Evolutionary conservation across 2,797 vertebrate species (phyloP).

Genomic region (Syndactyla subalaris): DNA sequence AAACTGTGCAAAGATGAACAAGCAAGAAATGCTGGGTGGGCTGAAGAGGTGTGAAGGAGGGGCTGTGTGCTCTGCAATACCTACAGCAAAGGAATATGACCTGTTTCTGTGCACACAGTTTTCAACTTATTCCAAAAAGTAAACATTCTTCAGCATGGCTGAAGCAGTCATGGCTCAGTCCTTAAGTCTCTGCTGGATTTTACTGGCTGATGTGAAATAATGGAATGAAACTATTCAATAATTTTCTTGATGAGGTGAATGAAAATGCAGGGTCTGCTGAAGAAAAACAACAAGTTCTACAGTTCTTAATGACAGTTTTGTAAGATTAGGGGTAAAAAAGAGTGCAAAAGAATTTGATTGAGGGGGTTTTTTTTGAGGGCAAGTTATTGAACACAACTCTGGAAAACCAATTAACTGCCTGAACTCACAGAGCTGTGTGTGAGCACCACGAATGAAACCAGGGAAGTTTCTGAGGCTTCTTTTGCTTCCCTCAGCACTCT

Average conservation of each 20-base stretch:
- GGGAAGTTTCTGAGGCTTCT: neutral
- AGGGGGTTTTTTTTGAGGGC: no score
- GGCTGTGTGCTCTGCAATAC: neutral
- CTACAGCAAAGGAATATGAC: neutral
- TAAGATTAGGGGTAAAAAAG: neutral
- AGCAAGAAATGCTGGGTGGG: accelerated
- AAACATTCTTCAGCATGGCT: neutral
- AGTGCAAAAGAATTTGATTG: neutral
- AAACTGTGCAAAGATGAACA: neutral
- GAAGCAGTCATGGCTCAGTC: neutral
- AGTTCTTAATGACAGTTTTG: neutral
- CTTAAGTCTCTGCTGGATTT: neutral
- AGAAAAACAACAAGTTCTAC: neutral
- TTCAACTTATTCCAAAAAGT: neutral
- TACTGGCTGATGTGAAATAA: neutral
- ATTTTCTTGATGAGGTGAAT: neutral
- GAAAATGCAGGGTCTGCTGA: neutral
- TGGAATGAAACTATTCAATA: neutral
- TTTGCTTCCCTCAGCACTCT: accelerated
- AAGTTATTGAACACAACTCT: neutral
- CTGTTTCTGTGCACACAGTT: neutral
- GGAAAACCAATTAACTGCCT: neutral
- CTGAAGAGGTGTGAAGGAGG: neutral
- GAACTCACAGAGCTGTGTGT: neutral
- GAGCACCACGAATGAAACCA: neutral